Evolutionary conservation across 1,140 invertebrate genomes (phyloP).

Genomic region (Dendrolimus kikuchii): DNA sequence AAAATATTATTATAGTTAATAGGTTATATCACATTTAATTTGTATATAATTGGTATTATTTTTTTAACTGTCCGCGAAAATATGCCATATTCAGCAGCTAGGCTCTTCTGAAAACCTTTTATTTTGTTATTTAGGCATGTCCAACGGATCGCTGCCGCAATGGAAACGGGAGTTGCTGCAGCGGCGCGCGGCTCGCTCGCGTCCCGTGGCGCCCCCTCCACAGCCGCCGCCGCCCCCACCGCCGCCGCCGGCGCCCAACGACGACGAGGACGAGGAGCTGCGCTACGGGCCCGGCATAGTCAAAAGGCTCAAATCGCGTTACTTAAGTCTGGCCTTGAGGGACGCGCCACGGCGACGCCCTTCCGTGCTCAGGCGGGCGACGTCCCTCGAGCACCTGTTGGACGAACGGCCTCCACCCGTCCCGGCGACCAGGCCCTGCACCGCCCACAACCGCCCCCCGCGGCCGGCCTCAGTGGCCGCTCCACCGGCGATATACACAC

Average conservation of each 20-base stretch:
- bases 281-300: conserved; percentile 95
- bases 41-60: too few species aligned
- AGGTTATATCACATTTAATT: too few species aligned
- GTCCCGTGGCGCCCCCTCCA: conserved; percentile 22
- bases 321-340: conserved; percentile 84
- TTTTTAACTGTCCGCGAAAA: too few species aligned
- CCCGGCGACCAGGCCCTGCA: conserved; percentile 35
- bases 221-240: conserved; percentile 30
- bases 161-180: conserved; percentile 85
- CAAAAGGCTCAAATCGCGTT: conserved; percentile 87
- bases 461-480: conserved; percentile 57
- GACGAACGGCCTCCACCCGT: conserved; percentile 71
- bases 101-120: not conserved
- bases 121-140: conserved; percentile 38
- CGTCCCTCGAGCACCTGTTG: conserved; percentile 89
- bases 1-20: too few species aligned
- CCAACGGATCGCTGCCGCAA: conserved; percentile 72
- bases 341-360: conserved; percentile 77
- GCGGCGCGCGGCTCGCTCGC: conserved; percentile 65
- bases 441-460: conserved; percentile 26
- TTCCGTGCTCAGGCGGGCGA: conserved; percentile 81
- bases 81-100: too few species aligned
- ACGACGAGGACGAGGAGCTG: conserved; percentile 79
- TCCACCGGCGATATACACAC: conserved; percentile 65
- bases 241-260: conserved; percentile 37